These are phyloP conservation scores for Agriopis aurantiaria DNA, from an alignment of 2,888 invertebrate genomes.

Conservation along the genomic window DNA sequence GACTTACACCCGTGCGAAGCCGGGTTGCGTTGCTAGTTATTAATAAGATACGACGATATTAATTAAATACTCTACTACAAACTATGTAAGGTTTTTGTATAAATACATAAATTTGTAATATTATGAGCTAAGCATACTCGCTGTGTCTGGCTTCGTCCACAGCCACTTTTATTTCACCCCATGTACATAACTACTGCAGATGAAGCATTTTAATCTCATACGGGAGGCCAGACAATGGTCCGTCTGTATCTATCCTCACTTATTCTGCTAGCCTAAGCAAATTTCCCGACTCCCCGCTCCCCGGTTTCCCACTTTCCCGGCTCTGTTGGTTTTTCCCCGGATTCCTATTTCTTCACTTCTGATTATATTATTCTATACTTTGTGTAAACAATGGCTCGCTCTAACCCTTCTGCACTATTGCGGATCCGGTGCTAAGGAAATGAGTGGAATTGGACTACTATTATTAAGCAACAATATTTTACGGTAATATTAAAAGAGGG, in stretches of 20 bases:
- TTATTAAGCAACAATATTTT: neutral
- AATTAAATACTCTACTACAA: too few relatives aligned
- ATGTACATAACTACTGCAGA: conserved; percentile 32
- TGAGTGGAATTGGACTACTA: conserved; percentile 61
- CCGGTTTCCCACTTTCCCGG: conserved; percentile 49
- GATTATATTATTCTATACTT: conserved; percentile 86
- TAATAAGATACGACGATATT: too few relatives aligned
- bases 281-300: conserved; percentile 65
- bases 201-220: conserved; percentile 57
- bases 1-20: too few relatives aligned
- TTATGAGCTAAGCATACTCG: too few relatives aligned
- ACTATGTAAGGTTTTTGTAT: too few relatives aligned
- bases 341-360: conserved; percentile 86
- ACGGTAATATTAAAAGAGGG: neutral
- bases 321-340: conserved; percentile 84
- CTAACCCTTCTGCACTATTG: conserved; percentile 84
- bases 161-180: conserved; percentile 12
- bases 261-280: conserved; percentile 86
- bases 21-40: too few relatives aligned
- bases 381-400: conserved; percentile 80
- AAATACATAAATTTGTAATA: too few relatives aligned
- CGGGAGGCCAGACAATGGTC: conserved; percentile 71
- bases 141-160: neutral
- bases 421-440: conserved; percentile 59
- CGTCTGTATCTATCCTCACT: conserved; percentile 77